Base-by-base conservation (phyloP, 1,140 invertebrate genomes). In the Euwallacea fornicatus region DNA sequence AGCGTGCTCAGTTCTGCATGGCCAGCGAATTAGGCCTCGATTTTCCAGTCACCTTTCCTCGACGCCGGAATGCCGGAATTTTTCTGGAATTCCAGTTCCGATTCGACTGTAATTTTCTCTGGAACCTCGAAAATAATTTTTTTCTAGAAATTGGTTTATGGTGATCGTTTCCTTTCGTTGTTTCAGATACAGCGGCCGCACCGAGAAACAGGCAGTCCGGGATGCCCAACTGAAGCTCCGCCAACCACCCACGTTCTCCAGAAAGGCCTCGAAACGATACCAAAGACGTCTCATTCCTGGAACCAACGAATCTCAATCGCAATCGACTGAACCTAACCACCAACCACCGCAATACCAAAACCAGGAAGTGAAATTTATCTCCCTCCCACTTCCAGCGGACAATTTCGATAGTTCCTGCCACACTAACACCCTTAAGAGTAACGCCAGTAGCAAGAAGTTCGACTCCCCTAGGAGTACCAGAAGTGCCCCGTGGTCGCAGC, bases 211-310 rank as follows among this genome's bases (percentile, higher is more conserved):
- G 78, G 85, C 85, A 42, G 83, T 85, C 15, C 76, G 84, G 83
- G 83, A 90, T 84, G 84, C 85, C 79, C 84, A 84, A 67, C 82
- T 86, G 72, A 84, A 87, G 60, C 80, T 84, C 59, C 85, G 88
- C 58, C 87, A 91, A 13, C 92, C 93, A 59, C 93, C 94, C 44
- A 84, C 88, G 50, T 97, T 98, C 79, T 90, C 91, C 53, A 86
- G 96, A 74, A 93, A 91, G n/a, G 93, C 95, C 7, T 97, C 95
- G 72, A 87, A 93, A 74, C 86, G 95, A 72, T 92, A 93, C 78
- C 89, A 92, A 75, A 85, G 72, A 67, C 60, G 74, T 53, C 54
- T 50, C 0, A 55, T 47, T n/a, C 11, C 42, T 33, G 60, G 55
- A 6, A 67, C 42, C 54, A 53, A 58, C 10, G 74, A 75, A 21